Base-by-base conservation (phyloP, 2,888 invertebrate genomes). In the Aspidiotus rigidus region DNA sequence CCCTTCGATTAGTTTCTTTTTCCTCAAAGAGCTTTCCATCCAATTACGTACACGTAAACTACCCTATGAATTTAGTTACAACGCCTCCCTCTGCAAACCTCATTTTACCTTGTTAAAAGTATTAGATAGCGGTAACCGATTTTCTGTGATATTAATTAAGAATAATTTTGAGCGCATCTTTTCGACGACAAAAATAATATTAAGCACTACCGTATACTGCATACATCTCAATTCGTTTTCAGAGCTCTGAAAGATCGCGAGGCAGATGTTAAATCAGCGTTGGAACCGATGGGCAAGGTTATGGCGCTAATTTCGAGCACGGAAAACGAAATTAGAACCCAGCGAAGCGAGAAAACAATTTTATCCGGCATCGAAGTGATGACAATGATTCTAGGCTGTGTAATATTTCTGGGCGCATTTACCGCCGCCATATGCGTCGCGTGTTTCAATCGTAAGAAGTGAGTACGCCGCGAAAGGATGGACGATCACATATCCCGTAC, bases 401-500 rank as follows among this genome's bases (percentile, higher is more conserved):
- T 91, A 63, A 87, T 93, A 66, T 89, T 91, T 76, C 79, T 90
- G 57, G 92, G 90, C 0, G 90, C 91, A 0, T 82, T 89, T 69
- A 83, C 88, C 9, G 87, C 90, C 0, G 89, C 91, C 13, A 80
- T 90, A 10, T 89, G 90, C 75, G 85, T 90, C n/a, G 71, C 70
- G 7, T 71, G 71, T 56, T 70, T 71, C 41, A 69, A 69, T 64
- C 69, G 71, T 6, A 71, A 71, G 54, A 71, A 64, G 71, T 71
- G 53, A 60, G 62, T 69, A 41, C 28, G 28, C 28, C 28, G 28
- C 28, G 28, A 28, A 28, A 28, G 28, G 28, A 28, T 28, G 28
- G 28, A 28, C 28, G 28, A 28, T 28, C 28, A 28, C 5, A 28
- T 28, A 28, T 28, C 1, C 28, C 28, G 28, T 28, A 28, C 28